Evolutionary conservation across 2,113 vertebrate genomes (phyloP), one percentile per base, ranked within the genome.

Genomic region (Charadrius vociferus): DNA sequence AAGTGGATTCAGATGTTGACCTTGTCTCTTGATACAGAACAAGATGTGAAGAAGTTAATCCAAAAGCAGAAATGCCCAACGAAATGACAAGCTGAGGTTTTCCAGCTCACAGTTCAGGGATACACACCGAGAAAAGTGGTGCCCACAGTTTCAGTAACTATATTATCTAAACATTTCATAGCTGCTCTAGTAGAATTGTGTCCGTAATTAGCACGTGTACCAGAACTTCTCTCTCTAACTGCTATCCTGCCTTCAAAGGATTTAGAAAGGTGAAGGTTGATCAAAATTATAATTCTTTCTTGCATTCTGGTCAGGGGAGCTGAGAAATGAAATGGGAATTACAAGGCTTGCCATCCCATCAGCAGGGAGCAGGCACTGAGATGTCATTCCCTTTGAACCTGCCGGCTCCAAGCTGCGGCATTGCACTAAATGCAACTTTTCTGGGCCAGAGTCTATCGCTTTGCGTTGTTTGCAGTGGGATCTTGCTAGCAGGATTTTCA

Each of bases 341-440:
- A 6, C 20, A 45, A 58, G n/a, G 19, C 45, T 58, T 73, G 27
- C 55, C 45, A 27, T 27, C 20, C 41, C 6, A 1, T 27, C 58
- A 61, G 36, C 41, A 56, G 68, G 68, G 21, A 93, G 27, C 30
- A 50, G 63, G 36, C 65, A 5, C 13, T 23, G 65, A 56, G 49
- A 32, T 50, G 58, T 68, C 24, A 37, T 29, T 90, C 70, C 30
- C 23, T 86, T 52, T 39, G 26, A 55, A 70, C 50, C 56, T 27
- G 39, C 61, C 43, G 80, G 14, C 45, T 53, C 66, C 43, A 47
- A 58, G 43, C 74, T 53, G 58, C 0, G 3, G 32, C 59, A 50
- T 2, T 6, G 1, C 47, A 24, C 81, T 21, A 11, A 52, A 19
- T 2, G 0, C 0, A 0, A 6, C 80, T 61, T 20, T 71, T 23